Percentiles rank a stretch among this genome's conserved stretches.
These are phyloP conservation scores for Microcebus ravelobensis DNA, from an alignment of 2,113 vertebrate species.

Conservation along the genomic window DNA sequence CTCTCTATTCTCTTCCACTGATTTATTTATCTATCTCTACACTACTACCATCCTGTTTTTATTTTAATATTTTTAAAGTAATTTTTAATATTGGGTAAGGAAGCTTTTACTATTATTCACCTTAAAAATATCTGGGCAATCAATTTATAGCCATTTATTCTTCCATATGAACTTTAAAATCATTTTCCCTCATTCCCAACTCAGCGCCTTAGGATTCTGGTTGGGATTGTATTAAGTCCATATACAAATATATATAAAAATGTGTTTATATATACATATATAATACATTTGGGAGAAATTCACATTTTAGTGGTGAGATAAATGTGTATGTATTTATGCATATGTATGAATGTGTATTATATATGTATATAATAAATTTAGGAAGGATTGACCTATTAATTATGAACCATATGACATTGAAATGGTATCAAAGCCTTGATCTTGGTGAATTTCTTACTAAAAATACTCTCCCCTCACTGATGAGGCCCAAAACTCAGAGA, in stretches of 20 bases:
- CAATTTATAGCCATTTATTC: constrained; percentile 8
- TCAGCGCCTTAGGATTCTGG: not conserved
- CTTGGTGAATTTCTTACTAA: not conserved
- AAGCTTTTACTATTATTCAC: not conserved
- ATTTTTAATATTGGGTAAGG: constrained; percentile 1
- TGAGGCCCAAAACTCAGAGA: not conserved
- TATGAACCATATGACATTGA: constrained; percentile 21
- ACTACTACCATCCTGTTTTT: not conserved
- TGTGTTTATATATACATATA: not conserved
- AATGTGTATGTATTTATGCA: constrained; percentile 34
- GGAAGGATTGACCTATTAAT: constrained; percentile 13
- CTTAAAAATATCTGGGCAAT: not conserved
- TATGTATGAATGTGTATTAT: not conserved
- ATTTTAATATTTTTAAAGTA: constrained; percentile 23
- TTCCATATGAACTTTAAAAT: not conserved
- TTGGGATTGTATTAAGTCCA: not conserved
- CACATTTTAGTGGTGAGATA: constrained; percentile 49
- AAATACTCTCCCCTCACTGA: not conserved
- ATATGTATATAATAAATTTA: not conserved
- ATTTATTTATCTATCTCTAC: not conserved
- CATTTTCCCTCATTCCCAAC: not conserved
- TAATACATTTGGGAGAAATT: not conserved
- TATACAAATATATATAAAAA: not conserved
- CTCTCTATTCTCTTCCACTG: not conserved
- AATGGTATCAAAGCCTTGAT: constrained; percentile 17